A percentile compares a stretch with the other conserved stretches of the same genome.
Conservation (phyloP, 2,797 vertebrate species). For the Cirrhinus molitorella region DNA sequence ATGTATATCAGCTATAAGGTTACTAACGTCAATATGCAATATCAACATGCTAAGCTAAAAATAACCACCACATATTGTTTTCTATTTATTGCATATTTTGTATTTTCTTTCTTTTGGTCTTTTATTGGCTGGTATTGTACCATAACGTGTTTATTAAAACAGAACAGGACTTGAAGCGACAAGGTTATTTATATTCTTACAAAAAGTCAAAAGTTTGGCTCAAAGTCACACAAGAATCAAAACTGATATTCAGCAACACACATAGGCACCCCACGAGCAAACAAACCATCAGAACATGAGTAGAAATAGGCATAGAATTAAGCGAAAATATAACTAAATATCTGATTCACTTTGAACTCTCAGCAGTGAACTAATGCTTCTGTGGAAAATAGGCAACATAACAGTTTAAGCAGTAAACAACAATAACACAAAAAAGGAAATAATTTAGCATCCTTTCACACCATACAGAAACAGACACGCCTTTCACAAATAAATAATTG, state of each 20-base stretch:
- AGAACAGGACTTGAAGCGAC: slow-evolving; percentile 37
- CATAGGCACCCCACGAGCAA: slow-evolving; percentile 33
- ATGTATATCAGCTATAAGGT: not conserved
- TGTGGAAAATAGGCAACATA: slow-evolving; percentile 46
- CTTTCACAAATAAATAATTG: slow-evolving; percentile 43
- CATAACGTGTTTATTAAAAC: slow-evolving; percentile 2
- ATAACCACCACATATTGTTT: not conserved
- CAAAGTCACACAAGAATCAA: slow-evolving; percentile 31
- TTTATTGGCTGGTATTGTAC: not conserved
- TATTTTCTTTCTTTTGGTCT: not conserved
- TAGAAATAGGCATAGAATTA: slow-evolving; percentile 7
- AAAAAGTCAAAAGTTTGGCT: slow-evolving; percentile 54
- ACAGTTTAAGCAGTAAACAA: slow-evolving; percentile 7
- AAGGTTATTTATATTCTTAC: slow-evolving; percentile 50
- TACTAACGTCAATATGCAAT: not conserved
- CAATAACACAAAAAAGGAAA: slow-evolving; percentile 6
- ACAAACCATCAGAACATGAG: not conserved
- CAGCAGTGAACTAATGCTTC: slow-evolving; percentile 21
- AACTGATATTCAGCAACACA: slow-evolving; percentile 25
- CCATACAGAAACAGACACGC: slow-evolving; percentile 43
- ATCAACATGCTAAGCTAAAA: not conserved
- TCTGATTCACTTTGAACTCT: not conserved
- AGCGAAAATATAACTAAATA: slow-evolving; percentile 17
- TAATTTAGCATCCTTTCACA: slow-evolving; percentile 44
- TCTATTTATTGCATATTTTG: slow-evolving; percentile 1